Percentiles rank a stretch among this genome's conserved stretches.
phyloP scores from a whole-genome alignment of 1,140 invertebrate genomes.

The Drosophila cardini region DNA sequence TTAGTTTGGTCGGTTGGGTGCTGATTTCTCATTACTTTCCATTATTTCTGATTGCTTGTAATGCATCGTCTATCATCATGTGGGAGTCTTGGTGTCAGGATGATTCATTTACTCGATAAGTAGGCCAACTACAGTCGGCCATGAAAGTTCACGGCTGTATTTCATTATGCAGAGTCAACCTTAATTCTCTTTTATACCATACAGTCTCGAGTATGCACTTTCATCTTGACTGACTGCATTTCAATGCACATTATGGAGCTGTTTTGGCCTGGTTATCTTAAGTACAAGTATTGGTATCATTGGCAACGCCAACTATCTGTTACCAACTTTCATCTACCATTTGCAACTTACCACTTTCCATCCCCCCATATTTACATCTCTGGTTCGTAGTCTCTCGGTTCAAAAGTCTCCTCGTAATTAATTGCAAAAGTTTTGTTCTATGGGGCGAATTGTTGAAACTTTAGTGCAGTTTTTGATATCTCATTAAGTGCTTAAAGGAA shows the following conservation, averaged over 20 bases:
- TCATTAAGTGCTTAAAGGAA: conserved; percentile 47
- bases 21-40: conserved; percentile 58
- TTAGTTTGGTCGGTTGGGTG: conserved; percentile 25
- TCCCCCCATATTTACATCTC: conserved; percentile 13
- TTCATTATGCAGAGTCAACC: conserved; percentile 12
- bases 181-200: neutral
- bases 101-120: conserved; percentile 29
- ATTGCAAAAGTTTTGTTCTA: conserved; percentile 75
- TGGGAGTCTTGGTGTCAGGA: neutral
- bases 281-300: conserved; percentile 19
- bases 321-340: conserved; percentile 2
- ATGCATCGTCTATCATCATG: conserved; percentile 60
- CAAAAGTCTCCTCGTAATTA: conserved; percentile 69
- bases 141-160: conserved; percentile 39
- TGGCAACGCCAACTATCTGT: neutral
- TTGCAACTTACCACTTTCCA: conserved; percentile 4
- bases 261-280: conserved; percentile 30
- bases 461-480: conserved; percentile 41
- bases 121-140: conserved; percentile 47
- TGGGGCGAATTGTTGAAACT: conserved; percentile 58
- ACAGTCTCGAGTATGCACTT: neutral
- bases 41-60: conserved; percentile 21
- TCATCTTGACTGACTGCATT: conserved; percentile 39
- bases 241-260: conserved; percentile 55
- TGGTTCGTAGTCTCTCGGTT: conserved; percentile 36